Conservation (phyloP, 2,888 invertebrate genomes). For the Alentia gelatinosa region DNA sequence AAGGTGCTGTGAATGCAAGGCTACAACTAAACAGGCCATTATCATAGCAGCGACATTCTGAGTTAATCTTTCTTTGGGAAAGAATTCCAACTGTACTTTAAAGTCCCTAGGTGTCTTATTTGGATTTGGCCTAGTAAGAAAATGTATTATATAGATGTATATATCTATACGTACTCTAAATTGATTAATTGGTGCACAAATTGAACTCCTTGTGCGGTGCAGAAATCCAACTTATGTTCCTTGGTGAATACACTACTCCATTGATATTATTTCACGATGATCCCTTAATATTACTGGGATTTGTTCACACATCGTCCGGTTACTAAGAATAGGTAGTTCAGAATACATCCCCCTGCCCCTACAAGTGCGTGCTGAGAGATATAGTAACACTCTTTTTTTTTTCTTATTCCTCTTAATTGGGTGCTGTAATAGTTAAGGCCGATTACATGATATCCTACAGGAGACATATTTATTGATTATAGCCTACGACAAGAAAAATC, state of each 20-base stretch:
- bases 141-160: neutral
- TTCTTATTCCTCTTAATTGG: neutral
- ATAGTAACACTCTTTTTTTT: neutral
- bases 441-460: neutral
- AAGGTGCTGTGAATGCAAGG: neutral
- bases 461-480: neutral
- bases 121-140: neutral
- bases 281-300: neutral
- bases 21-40: neutral
- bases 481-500: neutral
- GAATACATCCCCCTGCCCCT: neutral
- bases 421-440: neutral
- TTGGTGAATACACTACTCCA: neutral
- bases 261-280: neutral
- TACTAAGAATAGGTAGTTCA: neutral
- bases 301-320: neutral
- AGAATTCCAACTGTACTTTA: neutral
- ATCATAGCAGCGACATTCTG: neutral
- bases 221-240: neutral
- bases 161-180: neutral
- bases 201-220: neutral
- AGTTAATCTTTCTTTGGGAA: neutral
- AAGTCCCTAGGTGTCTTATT: neutral
- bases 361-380: neutral
- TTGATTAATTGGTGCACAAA: conserved; percentile 8